A percentile compares a stretch with the other conserved stretches of the same genome.
These are phyloP conservation scores for Antennarius maculatus DNA, from an alignment of 2,797 vertebrate genomes.

Conservation along the genomic window DNA sequence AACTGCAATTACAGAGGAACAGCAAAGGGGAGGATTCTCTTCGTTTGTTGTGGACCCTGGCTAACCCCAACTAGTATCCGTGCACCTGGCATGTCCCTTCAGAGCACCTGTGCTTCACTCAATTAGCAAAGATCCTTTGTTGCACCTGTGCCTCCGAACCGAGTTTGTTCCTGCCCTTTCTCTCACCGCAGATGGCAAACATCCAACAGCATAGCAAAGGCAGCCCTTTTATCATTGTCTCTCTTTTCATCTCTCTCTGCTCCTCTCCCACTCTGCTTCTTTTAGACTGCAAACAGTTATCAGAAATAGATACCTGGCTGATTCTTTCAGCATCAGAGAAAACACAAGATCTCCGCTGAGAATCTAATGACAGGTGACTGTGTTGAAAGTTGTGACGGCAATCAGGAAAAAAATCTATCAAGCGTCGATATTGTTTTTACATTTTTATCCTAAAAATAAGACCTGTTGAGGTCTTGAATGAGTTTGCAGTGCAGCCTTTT, in stretches of 20 bases:
- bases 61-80: constrained; percentile 45
- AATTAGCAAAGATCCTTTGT: constrained; percentile 56
- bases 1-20: constrained; percentile 57
- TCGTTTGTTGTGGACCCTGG: constrained; percentile 44
- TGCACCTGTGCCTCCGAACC: constrained; percentile 60
- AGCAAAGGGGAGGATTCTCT: constrained; percentile 45
- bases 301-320: constrained; percentile 50
- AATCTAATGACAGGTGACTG: constrained; percentile 18
- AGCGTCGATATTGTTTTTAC: constrained; percentile 1
- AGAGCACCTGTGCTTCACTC: constrained; percentile 47
- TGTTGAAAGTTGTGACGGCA: constrained; percentile 20
- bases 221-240: constrained; percentile 29
- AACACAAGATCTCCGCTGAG: constrained; percentile 18
- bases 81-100: constrained; percentile 56
- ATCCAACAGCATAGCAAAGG: constrained; percentile 35
- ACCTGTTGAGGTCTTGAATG: constrained; percentile 28
- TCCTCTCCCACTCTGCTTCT: constrained; percentile 5
- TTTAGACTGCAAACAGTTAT: constrained; percentile 32
- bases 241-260: constrained; percentile 8
- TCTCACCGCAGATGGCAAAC: constrained; percentile 30
- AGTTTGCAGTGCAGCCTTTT: constrained; percentile 6
- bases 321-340: constrained; percentile 22
- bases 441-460: constrained; percentile 41
- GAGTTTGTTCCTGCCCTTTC: constrained; percentile 18
- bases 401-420: background rate